A percentile compares a stretch with the other conserved stretches of the same genome.
Conservation (phyloP, 2,797 vertebrate genomes). For the Bradypus variegatus region DNA sequence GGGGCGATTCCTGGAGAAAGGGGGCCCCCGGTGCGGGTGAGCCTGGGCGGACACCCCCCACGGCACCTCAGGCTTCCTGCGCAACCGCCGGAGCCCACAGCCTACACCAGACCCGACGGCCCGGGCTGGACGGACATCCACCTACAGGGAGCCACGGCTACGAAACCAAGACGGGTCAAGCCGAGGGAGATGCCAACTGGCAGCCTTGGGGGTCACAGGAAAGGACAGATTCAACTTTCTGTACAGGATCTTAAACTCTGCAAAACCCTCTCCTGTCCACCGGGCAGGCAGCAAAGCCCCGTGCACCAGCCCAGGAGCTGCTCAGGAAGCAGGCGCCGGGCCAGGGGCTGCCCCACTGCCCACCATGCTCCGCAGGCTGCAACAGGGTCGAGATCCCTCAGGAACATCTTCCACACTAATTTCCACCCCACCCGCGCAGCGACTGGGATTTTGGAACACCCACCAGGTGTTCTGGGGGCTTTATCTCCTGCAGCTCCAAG, state of each 20-base stretch:
- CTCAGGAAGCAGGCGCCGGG: neutral
- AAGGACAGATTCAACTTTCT: neutral
- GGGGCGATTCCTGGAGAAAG: constrained; percentile 83
- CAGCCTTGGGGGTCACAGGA: neutral
- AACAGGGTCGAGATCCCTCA: neutral
- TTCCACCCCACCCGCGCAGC: neutral
- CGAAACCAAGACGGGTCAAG: neutral
- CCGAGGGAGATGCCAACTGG: neutral
- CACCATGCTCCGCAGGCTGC: neutral
- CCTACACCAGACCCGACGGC: neutral
- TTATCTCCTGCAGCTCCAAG: neutral
- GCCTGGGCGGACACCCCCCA: neutral
- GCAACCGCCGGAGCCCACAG: rapidly evolving
- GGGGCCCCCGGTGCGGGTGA: neutral
- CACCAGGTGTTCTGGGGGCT: neutral
- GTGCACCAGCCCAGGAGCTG: neutral
- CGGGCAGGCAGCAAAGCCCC: neutral
- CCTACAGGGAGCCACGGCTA: neutral
- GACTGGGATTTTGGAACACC: neutral
- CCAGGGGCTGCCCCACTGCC: too few species aligned
- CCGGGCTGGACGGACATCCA: neutral
- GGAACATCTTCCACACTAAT: neutral
- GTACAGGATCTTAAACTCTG: neutral
- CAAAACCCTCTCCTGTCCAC: neutral
- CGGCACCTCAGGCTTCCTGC: rapidly evolving